A percentile compares a stretch with the other conserved stretches of the same genome.
These are phyloP conservation scores for Sapayoa aenigma DNA, from an alignment of 2,113 vertebrate genomes.

Conservation along the genomic window DNA sequence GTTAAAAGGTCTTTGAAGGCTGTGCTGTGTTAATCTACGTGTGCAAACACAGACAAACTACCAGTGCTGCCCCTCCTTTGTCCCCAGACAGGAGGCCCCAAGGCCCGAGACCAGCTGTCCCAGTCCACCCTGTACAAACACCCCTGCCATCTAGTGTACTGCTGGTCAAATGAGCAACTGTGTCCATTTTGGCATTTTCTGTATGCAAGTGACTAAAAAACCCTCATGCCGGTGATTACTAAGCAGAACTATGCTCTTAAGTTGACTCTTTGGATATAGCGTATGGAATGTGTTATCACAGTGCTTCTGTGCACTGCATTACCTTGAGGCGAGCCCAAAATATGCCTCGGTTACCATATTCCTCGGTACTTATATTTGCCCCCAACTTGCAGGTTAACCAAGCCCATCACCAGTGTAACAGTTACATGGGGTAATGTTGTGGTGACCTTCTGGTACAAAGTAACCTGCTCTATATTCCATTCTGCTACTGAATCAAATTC, in stretches of 20 bases:
- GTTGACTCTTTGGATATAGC: not conserved
- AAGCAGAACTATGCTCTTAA: not conserved
- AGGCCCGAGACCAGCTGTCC: not conserved
- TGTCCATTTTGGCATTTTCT: fast-evolving
- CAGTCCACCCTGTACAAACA: fast-evolving
- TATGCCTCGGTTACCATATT: fast-evolving
- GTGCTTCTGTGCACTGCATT: not conserved
- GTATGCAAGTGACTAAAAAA: no score
- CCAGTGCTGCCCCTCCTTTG: not conserved
- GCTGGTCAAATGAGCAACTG: fast-evolving
- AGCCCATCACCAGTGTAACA: not conserved
- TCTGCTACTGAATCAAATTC: not conserved
- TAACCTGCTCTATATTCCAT: not conserved
- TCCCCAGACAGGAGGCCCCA: no score
- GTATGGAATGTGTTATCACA: fast-evolving
- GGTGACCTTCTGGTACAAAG: not conserved
- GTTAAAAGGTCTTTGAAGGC: not conserved
- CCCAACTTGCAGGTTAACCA: not conserved
- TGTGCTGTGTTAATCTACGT: fast-evolving
- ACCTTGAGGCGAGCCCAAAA: not conserved
- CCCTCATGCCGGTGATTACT: not conserved
- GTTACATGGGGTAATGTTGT: no score
- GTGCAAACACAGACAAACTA: not conserved
- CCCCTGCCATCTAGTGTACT: not conserved
- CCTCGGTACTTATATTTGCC: not conserved